Evolutionary conservation across 2,113 vertebrate species (phyloP), one percentile per base, ranked within the genome.

Genomic region (Tursiops truncatus): DNA sequence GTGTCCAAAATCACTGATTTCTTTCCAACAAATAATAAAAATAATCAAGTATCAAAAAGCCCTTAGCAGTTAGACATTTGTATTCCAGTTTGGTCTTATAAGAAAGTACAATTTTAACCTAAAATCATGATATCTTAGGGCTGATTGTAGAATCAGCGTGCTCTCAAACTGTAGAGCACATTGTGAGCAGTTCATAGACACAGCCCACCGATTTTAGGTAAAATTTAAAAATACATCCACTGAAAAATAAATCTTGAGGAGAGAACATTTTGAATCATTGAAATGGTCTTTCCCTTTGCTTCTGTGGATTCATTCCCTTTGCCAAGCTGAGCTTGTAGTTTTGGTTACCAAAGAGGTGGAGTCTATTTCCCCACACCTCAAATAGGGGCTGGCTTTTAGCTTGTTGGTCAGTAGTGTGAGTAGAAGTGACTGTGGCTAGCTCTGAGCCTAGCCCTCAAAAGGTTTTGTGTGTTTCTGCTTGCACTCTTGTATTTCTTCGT

Each of bases 51-150:
- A 84, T 53, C 23, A 28, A 58, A 90, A 96, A 95, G 18, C 21
- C 36, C 76, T 83, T 94, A 65, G 44, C 28, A 85, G 47, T 89
- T 62, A 79, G 60, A 82, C 28, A 25, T 94, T 70, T 90, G 47
- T 50, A 28, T 90, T 89, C 67, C n/a, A 44, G 41, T 94, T 95
- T 86, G 58, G 44, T 62, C 70, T 96, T 91, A 47, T 58, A 79
- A 89, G 95, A 65, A 95, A 80, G 68, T 36, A 56, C 47, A 63
- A 21, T 53, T 94, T 94, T 94, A 79, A 77, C 33, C 65, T 90
- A 44, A 95, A 90, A 76, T 81, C 26, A 47, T 6, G 8, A 33
- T 71, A 65, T 80, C 25, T 83, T 70, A 44, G 62, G 17, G 31
- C 44, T 58, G 33, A 67, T 38, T 53, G 20, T 67, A 81, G 26